phyloP scores from a whole-genome alignment of 2,797 vertebrate genomes.

The Neosilurus mollespiculum region DNA sequence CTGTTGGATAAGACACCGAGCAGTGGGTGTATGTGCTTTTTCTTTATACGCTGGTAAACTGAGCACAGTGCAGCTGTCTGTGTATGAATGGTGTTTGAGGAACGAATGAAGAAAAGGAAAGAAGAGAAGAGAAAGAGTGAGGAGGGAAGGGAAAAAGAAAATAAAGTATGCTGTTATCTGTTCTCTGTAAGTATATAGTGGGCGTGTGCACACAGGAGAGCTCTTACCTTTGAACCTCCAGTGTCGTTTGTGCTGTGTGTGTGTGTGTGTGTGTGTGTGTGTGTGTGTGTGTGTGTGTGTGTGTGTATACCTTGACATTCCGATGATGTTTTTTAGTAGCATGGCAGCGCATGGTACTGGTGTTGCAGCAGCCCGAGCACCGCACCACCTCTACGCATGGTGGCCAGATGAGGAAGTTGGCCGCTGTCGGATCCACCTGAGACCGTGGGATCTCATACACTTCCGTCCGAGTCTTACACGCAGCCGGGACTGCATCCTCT shows the following conservation, averaged over 20 bases:
- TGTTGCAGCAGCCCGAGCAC: conserved; percentile 96
- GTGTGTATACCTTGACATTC: conserved; percentile 84
- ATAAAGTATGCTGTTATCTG: conserved; percentile 14
- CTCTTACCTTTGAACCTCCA: conserved; percentile 12
- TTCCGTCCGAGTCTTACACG: conserved; percentile 88
- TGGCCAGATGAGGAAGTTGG: conserved; percentile 97
- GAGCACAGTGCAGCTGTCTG: conserved; percentile 7
- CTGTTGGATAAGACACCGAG: neutral
- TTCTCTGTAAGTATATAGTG: conserved; percentile 1
- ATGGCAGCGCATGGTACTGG: conserved; percentile 88
- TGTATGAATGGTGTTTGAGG: neutral
- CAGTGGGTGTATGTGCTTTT: conserved; percentile 11
- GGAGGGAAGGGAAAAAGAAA: neutral
- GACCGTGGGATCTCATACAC: conserved; percentile 95
- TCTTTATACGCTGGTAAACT: conserved; percentile 28
- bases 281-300: neutral
- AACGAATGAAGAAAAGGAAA: conserved; percentile 4
- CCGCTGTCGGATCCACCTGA: conserved; percentile 91
- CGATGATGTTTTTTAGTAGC: conserved; percentile 84
- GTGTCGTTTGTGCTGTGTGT: neutral
- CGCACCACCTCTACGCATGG: conserved; percentile 94
- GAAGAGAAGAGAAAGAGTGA: neutral
- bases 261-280: conserved; percentile 8
- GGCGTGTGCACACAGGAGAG: conserved; percentile 16
- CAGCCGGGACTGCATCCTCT: conserved; percentile 88